These are phyloP conservation scores for Orius laevigatus DNA, from an alignment of 1,140 invertebrate genomes.

Conservation along the genomic window DNA sequence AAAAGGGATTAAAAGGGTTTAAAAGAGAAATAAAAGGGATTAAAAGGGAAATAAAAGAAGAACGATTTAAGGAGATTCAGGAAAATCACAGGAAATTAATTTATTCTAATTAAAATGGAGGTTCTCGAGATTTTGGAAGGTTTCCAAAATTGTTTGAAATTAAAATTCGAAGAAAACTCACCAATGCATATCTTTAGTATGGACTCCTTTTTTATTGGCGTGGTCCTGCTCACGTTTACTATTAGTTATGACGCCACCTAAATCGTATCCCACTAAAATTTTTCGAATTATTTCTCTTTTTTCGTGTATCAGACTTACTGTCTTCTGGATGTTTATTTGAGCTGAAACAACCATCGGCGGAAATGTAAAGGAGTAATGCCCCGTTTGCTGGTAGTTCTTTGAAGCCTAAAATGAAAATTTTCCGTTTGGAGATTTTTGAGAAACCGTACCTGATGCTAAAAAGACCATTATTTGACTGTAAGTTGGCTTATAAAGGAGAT, in stretches of 20 bases:
- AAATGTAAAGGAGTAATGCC: slow-evolving; percentile 81
- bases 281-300: background rate
- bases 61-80: no score
- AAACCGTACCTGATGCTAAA: slow-evolving; percentile 55
- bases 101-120: no score
- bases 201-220: slow-evolving; percentile 38
- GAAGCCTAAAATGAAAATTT: slow-evolving; percentile 33
- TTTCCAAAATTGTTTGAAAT: no score
- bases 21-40: no score
- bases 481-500: slow-evolving; percentile 88
- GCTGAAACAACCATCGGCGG: slow-evolving; percentile 83
- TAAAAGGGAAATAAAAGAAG: no score
- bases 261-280: slow-evolving; percentile 72
- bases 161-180: no score
- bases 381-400: slow-evolving; percentile 85
- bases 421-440: slow-evolving; percentile 3
- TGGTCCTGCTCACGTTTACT: slow-evolving; percentile 58
- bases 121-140: no score
- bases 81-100: no score
- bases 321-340: slow-evolving; percentile 76
- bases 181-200: slow-evolving; percentile 63
- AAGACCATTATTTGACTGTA: slow-evolving; percentile 88
- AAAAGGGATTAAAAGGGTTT: no score
- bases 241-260: slow-evolving; percentile 78
- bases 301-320: slow-evolving; percentile 40